Base-by-base conservation (phyloP, 2,888 invertebrate species). In the Synanthedon vespiformis region DNA sequence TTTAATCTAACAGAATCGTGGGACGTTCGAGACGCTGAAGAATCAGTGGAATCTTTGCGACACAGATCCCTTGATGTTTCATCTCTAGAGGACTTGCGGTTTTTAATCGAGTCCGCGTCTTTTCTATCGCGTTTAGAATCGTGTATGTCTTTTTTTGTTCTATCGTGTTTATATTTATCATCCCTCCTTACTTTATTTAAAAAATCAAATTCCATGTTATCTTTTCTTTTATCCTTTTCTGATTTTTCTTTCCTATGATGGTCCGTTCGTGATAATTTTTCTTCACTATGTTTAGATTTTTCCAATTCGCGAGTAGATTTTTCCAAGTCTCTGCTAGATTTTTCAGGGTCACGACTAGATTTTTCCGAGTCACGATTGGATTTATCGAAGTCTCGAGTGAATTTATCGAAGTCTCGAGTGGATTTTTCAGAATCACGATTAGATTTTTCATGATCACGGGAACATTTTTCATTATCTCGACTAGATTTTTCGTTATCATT, bases 21-120 rank as follows among this genome's bases (percentile, higher is more conserved):
- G 6, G 88, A 88, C 44, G 81, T 69, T 65, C 82, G 74, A 14
- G 88, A 88, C 13, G 85, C 72, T 48, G 84, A 76, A 4, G 88
- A 88, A 61, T 88, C 88, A 13, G 87, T 88, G 8, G 88, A 88
- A 73, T 88, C 88, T 69, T 88, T 88, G 5, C 88, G 74, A 61
- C 71, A 70, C 11, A 87, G 66, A 56, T 88, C 88, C 63, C 77
- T 75, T 1, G 70, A 59, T 48, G 72, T 68, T 67, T 88, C 88
- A 57, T 88, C 88, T 63, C 81, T 75, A 8, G 88, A 87, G 48
- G 79, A 72, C 60, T 88, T 88, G 41, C 82, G 71, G 58, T 65
- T 68, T 71, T 83, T 88, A 14, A 65, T 59, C 18, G 64, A 60
- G 49, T 86, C 87, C 22, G 61, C 63, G 47, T 85, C 85, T 61